Evolutionary conservation across 2,888 invertebrate genomes (phyloP).

Genomic region (Mythimna pallens): DNA sequence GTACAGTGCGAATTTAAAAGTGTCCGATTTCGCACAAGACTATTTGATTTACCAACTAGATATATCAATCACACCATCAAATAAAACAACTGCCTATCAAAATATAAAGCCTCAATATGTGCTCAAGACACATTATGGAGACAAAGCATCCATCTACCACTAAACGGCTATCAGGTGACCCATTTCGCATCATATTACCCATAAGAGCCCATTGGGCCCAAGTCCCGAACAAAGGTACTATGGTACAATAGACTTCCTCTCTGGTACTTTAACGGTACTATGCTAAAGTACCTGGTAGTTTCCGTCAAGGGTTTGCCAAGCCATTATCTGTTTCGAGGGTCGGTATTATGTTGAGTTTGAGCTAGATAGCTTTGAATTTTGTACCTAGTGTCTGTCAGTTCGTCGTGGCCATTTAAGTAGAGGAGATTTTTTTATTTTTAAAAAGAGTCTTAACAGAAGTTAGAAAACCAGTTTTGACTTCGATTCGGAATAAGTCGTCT

Average conservation of each 20-base stretch:
- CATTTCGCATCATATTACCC: constrained; percentile 46
- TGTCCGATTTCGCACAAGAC: too few relatives aligned
- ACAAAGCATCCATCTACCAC: constrained; percentile 37
- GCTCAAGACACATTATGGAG: constrained; percentile 29
- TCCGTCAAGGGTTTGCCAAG: constrained; percentile 40
- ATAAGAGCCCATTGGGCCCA: constrained; percentile 30
- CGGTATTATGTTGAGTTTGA: constrained; percentile 4
- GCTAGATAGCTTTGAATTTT: constrained; percentile 19
- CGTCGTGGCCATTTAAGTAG: background rate
- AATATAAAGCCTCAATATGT: constrained; percentile 3
- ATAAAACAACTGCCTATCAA: constrained; percentile 18
- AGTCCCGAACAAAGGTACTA: constrained; percentile 34
- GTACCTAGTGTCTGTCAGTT: background rate
- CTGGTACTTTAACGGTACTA: constrained; percentile 18
- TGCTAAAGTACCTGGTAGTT: constrained; percentile 33
- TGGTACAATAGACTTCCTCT: constrained; percentile 50
- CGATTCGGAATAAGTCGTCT: too few relatives aligned
- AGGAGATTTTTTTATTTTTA: background rate
- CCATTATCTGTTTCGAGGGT: constrained; percentile 35
- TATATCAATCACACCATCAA: background rate
- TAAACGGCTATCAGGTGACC: constrained; percentile 46
- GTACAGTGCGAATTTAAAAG: too few relatives aligned
- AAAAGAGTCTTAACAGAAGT: too few relatives aligned
- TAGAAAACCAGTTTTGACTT: too few relatives aligned
- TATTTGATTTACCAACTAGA: too few relatives aligned